Base-by-base conservation (phyloP, 2,888 invertebrate genomes). In the Dryocosmus kuriphilus region DNA sequence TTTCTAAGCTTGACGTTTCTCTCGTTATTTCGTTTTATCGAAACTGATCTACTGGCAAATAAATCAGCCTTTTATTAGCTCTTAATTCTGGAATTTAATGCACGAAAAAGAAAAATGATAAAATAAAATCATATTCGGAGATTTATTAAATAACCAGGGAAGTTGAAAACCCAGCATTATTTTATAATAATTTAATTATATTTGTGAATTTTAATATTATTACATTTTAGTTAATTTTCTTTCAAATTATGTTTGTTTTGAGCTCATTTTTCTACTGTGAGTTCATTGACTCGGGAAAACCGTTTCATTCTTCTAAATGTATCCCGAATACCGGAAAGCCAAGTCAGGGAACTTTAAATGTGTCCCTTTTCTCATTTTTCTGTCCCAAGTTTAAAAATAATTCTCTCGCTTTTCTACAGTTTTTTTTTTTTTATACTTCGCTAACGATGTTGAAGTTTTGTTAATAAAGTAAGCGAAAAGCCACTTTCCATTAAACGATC, bases 11-110 rank as follows among this genome's bases (percentile, higher is more conserved):
- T 46, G 67, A 67, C 46, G 67, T 67, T 67, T 46, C 46, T 46
- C 67, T 67, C 67, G 67, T 67, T 67, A 67, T 67, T 67, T 67
- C 27, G 27, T 30, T 67, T 67, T 67, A 67, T 41, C 46, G 67
- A 46, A 67, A 67, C 46, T 67, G 67, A 67, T 67, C 46, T 46
- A 27, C 8, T 46, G 30, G 27, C 67, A 46, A 67, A 67, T 67
- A 67, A 67, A 67, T 67, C 67, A 67, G 46, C 8, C 27, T 46
- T 30, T 46, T 67, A 38, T 67, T 67, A 67, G 46, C n/a, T 67
- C 16, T 27, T 46, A 30, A 5, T 24, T 27, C 22, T 30, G 46
- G 11, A 67, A 67, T 27, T 67, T 67, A 46, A 41, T 46, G 9
- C 11, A 67, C 30, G 9, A 22, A 32, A 8, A 14, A 1, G 61